Evolutionary conservation across 2,797 vertebrate genomes (phyloP), one percentile per base, ranked within the genome.

Genomic region (Falco berigora): DNA sequence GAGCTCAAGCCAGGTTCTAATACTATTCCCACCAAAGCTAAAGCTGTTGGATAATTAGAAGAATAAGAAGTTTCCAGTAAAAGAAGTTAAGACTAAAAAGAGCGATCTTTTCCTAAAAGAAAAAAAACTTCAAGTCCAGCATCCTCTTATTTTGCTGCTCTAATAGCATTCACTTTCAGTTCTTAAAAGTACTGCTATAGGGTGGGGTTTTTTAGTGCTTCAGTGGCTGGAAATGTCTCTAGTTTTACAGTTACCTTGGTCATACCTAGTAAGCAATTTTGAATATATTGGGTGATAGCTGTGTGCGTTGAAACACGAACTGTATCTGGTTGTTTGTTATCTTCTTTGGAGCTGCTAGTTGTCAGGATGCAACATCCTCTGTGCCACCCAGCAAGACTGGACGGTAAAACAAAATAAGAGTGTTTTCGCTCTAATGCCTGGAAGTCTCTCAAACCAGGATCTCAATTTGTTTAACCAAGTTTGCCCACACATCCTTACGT

Each of bases 271-370:
- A 5, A 72, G 40, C 2, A 6, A 25, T 68, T 87, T 75, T 30
- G 11, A 63, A 10, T 5, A 4, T 21, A 8, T 2, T 2, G 1
- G 8, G 63, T 3, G 3, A 21, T 34, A 16, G 12, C 36, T 90
- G 34, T 22, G 50, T 72, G 46, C 14, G 3, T 12, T 66, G 73
- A 63, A 75, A 36, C 34, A 30, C 18, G 12, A 38, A 25, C 10
- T 58, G 0, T 16, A 27, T 44, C 36, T 80, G 56, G 8, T 36
- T 85, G 32, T 11, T 40, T 38, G 42, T 50, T 55, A 10, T 22
- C 38, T n/a, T 55, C 27, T 80, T 52, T 24, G 64, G 42, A 74
- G 73, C 64, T 78, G 52, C 44, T 55, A 4, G 5, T 42, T 16
- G 24, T 47, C 62, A 22, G 74, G 67, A 22, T 46, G 66, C 87